These are phyloP conservation scores for Aphidoletes aphidimyza DNA, from an alignment of 2,888 invertebrate genomes.

Conservation along the genomic window DNA sequence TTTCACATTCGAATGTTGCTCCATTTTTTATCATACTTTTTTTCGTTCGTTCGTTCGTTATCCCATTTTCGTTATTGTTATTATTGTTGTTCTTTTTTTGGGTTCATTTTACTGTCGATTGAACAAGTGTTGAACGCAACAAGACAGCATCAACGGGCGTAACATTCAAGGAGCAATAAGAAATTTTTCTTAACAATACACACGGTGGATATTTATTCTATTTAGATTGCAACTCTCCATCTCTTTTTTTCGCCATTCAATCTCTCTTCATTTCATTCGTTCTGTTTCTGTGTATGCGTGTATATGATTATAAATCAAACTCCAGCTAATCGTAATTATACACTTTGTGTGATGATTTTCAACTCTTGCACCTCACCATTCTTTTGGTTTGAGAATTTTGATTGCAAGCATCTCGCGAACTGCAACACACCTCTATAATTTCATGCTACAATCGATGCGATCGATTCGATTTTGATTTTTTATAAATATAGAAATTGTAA, in stretches of 20 bases:
- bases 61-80: no score
- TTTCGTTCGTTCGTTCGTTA: not conserved
- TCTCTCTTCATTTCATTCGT: not conserved
- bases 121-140: conserved; percentile 9
- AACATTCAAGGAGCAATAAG: not conserved
- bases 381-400: not conserved
- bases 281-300: not conserved
- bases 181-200: conserved; percentile 1
- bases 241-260: no score
- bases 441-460: not conserved
- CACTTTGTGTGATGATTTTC: conserved; percentile 50
- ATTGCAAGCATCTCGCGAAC: not conserved
- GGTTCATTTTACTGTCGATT: not conserved
- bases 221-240: no score
- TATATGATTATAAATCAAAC: conserved; percentile 52
- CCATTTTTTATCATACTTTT: not conserved
- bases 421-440: not conserved
- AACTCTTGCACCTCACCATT: conserved; percentile 21
- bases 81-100: no score
- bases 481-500: conserved; percentile 53
- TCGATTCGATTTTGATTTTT: conserved; percentile 43
- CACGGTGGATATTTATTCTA: conserved; percentile 14
- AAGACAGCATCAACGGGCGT: no score
- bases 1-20: not conserved
- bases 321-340: conserved; percentile 53